A percentile compares a stretch with the other conserved stretches of the same genome.
These are phyloP conservation scores for Bombyx huttoni DNA, from an alignment of 2,888 invertebrate genomes.

Conservation along the genomic window DNA sequence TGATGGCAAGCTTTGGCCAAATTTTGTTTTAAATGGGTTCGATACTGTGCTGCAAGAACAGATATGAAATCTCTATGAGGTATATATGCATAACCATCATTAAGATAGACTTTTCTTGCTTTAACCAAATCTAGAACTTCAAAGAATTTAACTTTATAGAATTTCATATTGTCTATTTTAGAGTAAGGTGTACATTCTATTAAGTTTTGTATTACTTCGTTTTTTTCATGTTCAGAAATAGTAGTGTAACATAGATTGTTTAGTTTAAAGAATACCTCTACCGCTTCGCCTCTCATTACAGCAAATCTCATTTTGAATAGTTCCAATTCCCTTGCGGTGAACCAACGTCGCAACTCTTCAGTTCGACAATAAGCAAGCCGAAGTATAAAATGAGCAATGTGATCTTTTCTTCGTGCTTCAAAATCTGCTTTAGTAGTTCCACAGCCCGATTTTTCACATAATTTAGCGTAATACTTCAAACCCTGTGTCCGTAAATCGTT, in stretches of 20 bases:
- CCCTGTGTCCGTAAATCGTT: conserved; percentile 78
- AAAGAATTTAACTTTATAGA: conserved; percentile 88
- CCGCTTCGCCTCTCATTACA: conserved; percentile 74
- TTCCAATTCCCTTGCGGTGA: conserved; percentile 89
- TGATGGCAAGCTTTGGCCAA: conserved; percentile 79
- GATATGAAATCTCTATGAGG: conserved; percentile 87
- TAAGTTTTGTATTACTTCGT: conserved; percentile 72
- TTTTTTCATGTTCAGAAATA: conserved; percentile 78
- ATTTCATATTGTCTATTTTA: conserved; percentile 75
- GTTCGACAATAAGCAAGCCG: conserved; percentile 91
- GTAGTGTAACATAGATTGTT: conserved; percentile 78
- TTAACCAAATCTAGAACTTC: conserved; percentile 90
- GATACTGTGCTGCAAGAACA: conserved; percentile 83
- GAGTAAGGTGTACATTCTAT: conserved; percentile 74
- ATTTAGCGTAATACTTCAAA: conserved; percentile 74
- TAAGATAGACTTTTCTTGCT: conserved; percentile 82
- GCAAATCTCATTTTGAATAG: conserved; percentile 86
- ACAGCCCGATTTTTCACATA: conserved; percentile 71
- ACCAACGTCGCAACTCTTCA: conserved; percentile 90
- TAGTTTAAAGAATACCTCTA: conserved; percentile 76
- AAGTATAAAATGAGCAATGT: conserved; percentile 93
- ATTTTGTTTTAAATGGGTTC: conserved; percentile 77
- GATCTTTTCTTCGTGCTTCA: conserved; percentile 82
- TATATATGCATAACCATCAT: conserved; percentile 89
- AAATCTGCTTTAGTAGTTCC: conserved; percentile 73